Conservation (phyloP, 2,888 invertebrate species). For the Oxycera nigricornis region DNA sequence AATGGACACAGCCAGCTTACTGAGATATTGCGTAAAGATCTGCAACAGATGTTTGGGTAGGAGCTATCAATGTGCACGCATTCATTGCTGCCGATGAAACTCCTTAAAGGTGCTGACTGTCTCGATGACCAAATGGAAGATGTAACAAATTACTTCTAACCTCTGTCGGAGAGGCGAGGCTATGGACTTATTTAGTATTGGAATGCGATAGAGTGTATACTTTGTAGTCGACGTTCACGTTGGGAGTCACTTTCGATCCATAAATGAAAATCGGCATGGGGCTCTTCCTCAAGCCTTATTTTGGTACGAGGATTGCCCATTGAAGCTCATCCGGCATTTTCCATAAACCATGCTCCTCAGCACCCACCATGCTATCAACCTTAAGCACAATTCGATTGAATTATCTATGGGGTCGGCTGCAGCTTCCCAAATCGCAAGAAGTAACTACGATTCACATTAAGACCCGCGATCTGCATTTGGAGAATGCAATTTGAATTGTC, state of each 20-base stretch:
- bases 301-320: no score
- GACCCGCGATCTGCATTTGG: constrained; percentile 14
- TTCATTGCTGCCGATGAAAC: constrained; percentile 2
- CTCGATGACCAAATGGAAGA: constrained; percentile 9
- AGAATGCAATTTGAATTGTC: constrained; percentile 37
- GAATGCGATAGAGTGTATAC: no score
- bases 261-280: no score
- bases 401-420: no score
- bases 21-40: constrained; percentile 23
- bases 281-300: no score
- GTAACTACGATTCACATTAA: not conserved
- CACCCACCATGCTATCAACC: no score
- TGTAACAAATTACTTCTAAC: constrained; percentile 16
- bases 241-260: no score
- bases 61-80: constrained; percentile 17
- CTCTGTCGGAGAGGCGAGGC: not conserved
- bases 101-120: constrained; percentile 15
- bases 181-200: not conserved
- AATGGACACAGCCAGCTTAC: not conserved
- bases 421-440: no score
- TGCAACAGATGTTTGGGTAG: not conserved
- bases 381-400: no score
- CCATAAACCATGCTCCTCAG: no score
- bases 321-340: no score
- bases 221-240: no score